These are phyloP conservation scores for Proisotoma minuta DNA, from an alignment of 2,888 invertebrate genomes.

Conservation along the genomic window DNA sequence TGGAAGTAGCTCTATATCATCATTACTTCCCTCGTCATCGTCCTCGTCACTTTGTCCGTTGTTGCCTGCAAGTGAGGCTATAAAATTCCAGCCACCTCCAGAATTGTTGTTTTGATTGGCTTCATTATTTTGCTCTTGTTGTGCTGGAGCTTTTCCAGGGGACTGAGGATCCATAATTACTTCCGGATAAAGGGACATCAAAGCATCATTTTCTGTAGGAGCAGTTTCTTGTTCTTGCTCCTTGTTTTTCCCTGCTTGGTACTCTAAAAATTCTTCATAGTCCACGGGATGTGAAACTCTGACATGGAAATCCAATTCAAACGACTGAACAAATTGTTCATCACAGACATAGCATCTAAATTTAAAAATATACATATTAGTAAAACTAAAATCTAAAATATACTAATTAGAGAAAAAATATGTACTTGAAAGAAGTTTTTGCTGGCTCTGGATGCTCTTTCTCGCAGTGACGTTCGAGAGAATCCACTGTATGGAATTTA, in stretches of 20 bases:
- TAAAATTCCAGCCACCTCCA: slow-evolving; percentile 6
- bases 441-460: background rate
- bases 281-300: background rate
- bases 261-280: slow-evolving; percentile 2
- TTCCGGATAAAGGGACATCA: background rate
- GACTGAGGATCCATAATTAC: background rate
- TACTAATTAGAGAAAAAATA: no score
- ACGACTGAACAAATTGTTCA: background rate
- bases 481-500: slow-evolving; percentile 1
- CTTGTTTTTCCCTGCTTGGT: background rate
- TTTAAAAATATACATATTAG: background rate
- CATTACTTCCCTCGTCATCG: background rate
- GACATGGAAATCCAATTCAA: slow-evolving; percentile 3
- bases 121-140: no score
- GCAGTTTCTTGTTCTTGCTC: background rate
- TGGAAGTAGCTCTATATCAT: background rate
- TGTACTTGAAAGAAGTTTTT: no score
- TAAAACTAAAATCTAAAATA: background rate
- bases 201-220: background rate
- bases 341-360: slow-evolving; percentile 11
- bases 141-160: no score
- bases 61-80: background rate
- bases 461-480: background rate
- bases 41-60: background rate
- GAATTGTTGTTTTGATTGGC: background rate